Evolutionary conservation across 2,888 invertebrate species (phyloP), one percentile per base, ranked within the genome.

Genomic region (Thereva nobilitata): DNA sequence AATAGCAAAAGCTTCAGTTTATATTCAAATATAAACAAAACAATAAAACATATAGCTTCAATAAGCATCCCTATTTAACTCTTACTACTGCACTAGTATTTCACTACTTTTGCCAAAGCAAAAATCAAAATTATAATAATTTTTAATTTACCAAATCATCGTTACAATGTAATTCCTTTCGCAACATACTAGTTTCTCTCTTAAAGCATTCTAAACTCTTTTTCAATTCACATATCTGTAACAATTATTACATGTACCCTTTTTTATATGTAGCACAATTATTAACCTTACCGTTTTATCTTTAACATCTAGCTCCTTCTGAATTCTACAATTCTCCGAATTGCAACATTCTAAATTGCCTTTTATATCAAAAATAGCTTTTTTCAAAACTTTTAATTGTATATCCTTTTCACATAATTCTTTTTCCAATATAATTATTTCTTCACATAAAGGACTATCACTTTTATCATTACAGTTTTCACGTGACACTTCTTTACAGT

Each of bases 391-490:
- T 3, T 45, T 3, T 3, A 70, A 47, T 9, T 41, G 42, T 40
- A 53, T n/a, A 40, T 66, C 38, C 42, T 66, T 66, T 53, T 70
- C 23, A 6, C 5, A 38, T 7, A 70, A 37, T 50, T 64, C 55
- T 6, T 40, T 44, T 9, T 64, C 57, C 9, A 70, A 50, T 55
- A 38, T 52, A 1, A 38, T 10, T 35, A 69, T 61, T 38, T 54
- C 66, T 38, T 68, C 54, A 54, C 54, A 47, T 7, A 70, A 38
- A 5, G 64, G 55, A 68, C 63, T 35, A 52, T 3, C 1, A 47
- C 6, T 47, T 47, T 47, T 5, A 5, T n/a, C 38, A 7, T 9
- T 5, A 8, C 5, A 9, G 10, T 1, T 5, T 47, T 67, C 66
- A 35, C 34, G 6, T 0, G 59, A 35, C 9, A 67, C 42, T 40